Evolutionary conservation across 2,113 vertebrate genomes (phyloP).

Genomic region (Narcine bancroftii): DNA sequence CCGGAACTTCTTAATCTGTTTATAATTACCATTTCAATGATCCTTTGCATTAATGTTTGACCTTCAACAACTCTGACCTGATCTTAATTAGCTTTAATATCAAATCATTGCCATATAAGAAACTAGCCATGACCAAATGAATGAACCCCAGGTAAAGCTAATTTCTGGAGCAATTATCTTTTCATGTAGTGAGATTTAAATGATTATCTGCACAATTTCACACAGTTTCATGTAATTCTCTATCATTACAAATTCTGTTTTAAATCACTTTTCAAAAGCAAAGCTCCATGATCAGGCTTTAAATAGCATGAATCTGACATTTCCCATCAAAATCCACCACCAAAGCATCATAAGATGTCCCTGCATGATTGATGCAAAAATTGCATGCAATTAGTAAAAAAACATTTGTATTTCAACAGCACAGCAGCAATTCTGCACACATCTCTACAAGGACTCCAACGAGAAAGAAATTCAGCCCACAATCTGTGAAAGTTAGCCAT

Average conservation of each 20-base stretch:
- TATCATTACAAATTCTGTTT: constrained; percentile 74
- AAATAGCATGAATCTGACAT: constrained; percentile 42
- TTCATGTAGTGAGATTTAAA: constrained; percentile 99
- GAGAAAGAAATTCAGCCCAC: neutral
- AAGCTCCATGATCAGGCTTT: constrained; percentile 50
- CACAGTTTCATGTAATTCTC: constrained; percentile 86
- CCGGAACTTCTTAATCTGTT: constrained; percentile 99
- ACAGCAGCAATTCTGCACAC: constrained; percentile 13
- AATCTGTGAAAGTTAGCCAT: constrained; percentile 42
- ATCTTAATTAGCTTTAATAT: constrained; percentile 99
- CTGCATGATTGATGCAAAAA: constrained; percentile 34
- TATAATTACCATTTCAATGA: constrained; percentile 99
- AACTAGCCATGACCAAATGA: constrained; percentile 99
- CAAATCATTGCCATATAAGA: constrained; percentile 90
- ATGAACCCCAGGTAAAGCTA: constrained; percentile 98
- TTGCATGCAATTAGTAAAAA: constrained; percentile 35
- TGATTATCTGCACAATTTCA: constrained; percentile 99
- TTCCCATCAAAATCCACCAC: constrained; percentile 13
- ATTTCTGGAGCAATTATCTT: constrained; percentile 99
- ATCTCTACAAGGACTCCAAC: constrained; percentile 21
- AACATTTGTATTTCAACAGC: constrained; percentile 44
- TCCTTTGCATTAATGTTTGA: constrained; percentile 92
- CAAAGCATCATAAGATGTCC: constrained; percentile 35
- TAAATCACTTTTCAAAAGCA: constrained; percentile 79
- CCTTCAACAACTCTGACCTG: constrained; percentile 99